phyloP scores from a whole-genome alignment of 2,888 invertebrate genomes.

The Thereva unica region DNA sequence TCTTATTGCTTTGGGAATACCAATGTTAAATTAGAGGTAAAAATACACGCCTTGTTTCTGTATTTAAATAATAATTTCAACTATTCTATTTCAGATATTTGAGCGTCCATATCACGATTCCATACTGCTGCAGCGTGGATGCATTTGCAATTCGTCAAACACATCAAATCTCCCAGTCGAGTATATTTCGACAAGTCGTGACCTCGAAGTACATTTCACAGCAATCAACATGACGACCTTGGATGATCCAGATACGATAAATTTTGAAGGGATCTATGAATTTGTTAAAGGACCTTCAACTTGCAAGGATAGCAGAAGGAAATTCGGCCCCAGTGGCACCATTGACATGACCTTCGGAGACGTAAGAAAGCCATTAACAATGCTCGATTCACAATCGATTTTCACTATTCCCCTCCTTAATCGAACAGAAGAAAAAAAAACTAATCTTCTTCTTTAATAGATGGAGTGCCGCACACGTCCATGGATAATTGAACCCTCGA shows the following conservation, averaged over 20 bases:
- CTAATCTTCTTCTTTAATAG: conserved; percentile 57
- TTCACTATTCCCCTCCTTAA: background rate
- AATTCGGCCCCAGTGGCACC: conserved; percentile 77
- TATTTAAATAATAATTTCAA: background rate
- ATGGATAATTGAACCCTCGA: conserved; percentile 77
- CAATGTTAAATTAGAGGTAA: conserved; percentile 67
- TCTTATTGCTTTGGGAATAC: conserved; percentile 73
- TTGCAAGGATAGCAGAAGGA: conserved; percentile 71
- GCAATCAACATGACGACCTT: conserved; percentile 81
- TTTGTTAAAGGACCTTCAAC: conserved; percentile 73
- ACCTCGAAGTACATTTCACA: conserved; percentile 80
- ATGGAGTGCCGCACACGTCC: conserved; percentile 79
- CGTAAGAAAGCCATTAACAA: conserved; percentile 46
- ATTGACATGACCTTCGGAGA: conserved; percentile 64
- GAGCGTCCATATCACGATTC: conserved; percentile 76
- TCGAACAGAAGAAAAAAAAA: conserved; percentile 3
- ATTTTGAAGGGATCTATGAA: conserved; percentile 83
- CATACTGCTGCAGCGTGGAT: conserved; percentile 75
- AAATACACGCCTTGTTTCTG: background rate
- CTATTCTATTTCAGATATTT: conserved; percentile 59
- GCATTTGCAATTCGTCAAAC: conserved; percentile 72
- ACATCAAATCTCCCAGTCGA: conserved; percentile 67
- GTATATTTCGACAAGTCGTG: conserved; percentile 74
- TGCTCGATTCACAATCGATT: conserved; percentile 22
- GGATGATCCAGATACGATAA: conserved; percentile 83